Conservation (phyloP, 2,113 vertebrate species). For the Salvelinus fontinalis region DNA sequence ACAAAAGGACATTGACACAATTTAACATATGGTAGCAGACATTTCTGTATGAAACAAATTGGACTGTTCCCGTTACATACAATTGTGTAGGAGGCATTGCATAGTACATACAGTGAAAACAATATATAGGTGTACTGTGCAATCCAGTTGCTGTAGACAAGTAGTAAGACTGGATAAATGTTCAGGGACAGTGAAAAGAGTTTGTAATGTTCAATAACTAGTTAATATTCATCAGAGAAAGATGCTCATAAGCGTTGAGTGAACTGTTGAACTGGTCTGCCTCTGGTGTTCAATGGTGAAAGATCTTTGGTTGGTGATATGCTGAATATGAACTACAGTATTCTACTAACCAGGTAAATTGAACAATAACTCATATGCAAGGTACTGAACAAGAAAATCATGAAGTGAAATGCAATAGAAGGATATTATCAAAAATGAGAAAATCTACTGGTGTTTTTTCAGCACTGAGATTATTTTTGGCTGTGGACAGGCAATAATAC, state of each 20-base stretch:
- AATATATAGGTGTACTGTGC: neutral
- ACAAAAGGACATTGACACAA: neutral
- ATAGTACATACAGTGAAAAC: neutral
- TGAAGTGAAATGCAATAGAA: slow-evolving; percentile 36
- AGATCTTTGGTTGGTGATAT: neutral
- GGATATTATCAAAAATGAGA: slow-evolving; percentile 47
- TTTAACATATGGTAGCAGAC: neutral
- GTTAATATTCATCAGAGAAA: neutral
- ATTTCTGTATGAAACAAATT: neutral
- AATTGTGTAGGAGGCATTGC: neutral
- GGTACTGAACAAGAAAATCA: neutral
- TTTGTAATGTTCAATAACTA: too few relatives aligned
- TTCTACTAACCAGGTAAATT: neutral
- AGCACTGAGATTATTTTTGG: slow-evolving; percentile 41
- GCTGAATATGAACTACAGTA: neutral
- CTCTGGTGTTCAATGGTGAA: neutral
- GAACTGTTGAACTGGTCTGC: slow-evolving; percentile 1
- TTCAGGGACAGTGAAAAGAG: too few relatives aligned
- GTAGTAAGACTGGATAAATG: neutral
- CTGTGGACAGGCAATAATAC: slow-evolving; percentile 49
- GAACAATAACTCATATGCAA: neutral
- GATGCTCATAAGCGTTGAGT: neutral
- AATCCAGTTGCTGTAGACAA: neutral
- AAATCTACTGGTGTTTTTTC: slow-evolving; percentile 33
- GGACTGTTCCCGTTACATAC: neutral